These are phyloP conservation scores for Pipistrellus kuhlii DNA, from an alignment of 2,797 vertebrate species.

Conservation along the genomic window DNA sequence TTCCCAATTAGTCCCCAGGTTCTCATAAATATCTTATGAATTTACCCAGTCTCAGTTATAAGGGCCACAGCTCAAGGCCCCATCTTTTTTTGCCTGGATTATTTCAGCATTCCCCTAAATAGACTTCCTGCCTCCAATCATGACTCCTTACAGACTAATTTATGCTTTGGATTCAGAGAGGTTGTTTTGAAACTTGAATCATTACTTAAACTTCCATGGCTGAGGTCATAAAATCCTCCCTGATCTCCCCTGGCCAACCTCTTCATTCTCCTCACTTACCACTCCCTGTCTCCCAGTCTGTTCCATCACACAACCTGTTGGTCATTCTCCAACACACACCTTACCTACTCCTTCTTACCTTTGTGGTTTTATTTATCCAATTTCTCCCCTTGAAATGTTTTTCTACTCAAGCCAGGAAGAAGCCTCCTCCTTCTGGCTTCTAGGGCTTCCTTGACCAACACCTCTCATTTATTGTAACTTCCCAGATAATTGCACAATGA, in stretches of 20 bases:
- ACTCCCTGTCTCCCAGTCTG: too few relatives aligned
- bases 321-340: rapidly evolving
- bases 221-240: not conserved
- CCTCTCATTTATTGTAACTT: not conserved
- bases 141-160: not conserved
- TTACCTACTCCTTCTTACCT: not conserved
- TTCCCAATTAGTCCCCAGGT: not conserved
- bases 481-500: not conserved
- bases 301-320: not conserved
- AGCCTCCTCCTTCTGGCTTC: not conserved
- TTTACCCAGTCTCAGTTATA: not conserved
- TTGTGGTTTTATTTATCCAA: not conserved
- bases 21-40: not conserved
- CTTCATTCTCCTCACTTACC: not conserved
- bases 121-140: not conserved
- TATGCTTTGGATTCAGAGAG: not conserved
- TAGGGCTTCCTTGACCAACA: not conserved
- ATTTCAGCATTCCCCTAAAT: not conserved
- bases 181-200: not conserved
- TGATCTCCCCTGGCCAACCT: not conserved
- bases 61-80: not conserved
- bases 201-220: not conserved
- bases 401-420: not conserved
- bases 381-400: not conserved
- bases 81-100: not conserved